Evolutionary conservation across 2,888 invertebrate genomes (phyloP), one percentile per base, ranked within the genome.

Genomic region (Drosophila ochracea): DNA sequence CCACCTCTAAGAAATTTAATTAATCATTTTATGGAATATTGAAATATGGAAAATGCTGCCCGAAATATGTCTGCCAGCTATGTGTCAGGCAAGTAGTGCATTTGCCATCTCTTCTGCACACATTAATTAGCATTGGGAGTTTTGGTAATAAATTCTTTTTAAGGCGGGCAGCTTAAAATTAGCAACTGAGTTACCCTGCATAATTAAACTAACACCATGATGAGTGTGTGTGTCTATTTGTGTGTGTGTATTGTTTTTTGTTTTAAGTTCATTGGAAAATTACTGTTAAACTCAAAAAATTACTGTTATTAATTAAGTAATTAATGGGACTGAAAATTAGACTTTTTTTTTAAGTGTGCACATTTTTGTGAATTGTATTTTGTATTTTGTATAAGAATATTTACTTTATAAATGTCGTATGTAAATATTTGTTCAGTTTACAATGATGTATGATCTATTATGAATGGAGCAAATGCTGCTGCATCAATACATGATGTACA

Each of bases 401-500:
- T 25, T 47, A 47, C 47, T 68, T 25, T 76, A 67, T 70, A 73
- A 68, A 59, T 63, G 53, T 61, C 13, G 49, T 28, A 28, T 19
- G 50, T 10, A 50, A 50, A 66, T 78, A 69, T 25, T 25, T 25
- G 7, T 25, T 25, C 47, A 25, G 7, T 25, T 43, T 80, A 68
- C 68, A 71, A 61, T 58, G 55, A 64, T 65, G 67, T 50, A 59
- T 54, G 50, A 49, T 65, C 53, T 65, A 9, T 39, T 28, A 53
- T 50, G 33, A 73, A 76, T 71, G 73, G 57, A 63, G 68, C 69
- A 68, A 58, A 68, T 76, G 49, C 52, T 74, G 54, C 54, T 76
- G 59, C 71, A 52, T 50, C 47, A 83, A 77, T 77, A 71, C 65
- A 67, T 58, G 60, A 60, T 67, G 54, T 64, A 57, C 74, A 69